phyloP scores from a whole-genome alignment of 2,797 vertebrate genomes.

The Astyanax mexicanus region DNA sequence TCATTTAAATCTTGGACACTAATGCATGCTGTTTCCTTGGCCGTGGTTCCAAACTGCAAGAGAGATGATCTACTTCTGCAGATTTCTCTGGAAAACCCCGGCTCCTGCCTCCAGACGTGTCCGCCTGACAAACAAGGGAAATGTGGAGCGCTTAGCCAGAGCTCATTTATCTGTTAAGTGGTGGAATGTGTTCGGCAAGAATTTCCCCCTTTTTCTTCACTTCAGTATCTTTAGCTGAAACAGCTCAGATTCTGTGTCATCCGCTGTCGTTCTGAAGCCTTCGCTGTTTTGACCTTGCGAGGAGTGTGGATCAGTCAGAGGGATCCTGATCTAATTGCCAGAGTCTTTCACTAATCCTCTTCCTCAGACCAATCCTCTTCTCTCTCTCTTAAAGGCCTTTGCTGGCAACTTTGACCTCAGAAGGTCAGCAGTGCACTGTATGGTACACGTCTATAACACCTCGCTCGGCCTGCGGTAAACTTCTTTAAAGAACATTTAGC shows the following conservation, averaged over 20 bases:
- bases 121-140: neutral
- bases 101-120: neutral
- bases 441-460: neutral
- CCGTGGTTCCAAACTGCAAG: neutral
- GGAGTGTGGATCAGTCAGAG: constrained; percentile 20
- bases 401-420: constrained; percentile 41
- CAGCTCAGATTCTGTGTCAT: neutral
- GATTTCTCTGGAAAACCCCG: constrained; percentile 3
- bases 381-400: constrained; percentile 45
- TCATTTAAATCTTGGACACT: constrained; percentile 1
- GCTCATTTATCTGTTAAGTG: neutral
- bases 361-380: constrained; percentile 47
- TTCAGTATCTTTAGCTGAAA: neutral
- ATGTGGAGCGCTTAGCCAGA: neutral
- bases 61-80: neutral
- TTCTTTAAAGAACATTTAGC: too few species aligned
- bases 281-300: constrained; percentile 42
- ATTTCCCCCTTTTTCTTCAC: neutral
- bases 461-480: neutral
- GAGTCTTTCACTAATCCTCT: constrained; percentile 52
- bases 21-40: constrained; percentile 1
- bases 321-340: constrained; percentile 39
- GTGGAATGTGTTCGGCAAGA: neutral
- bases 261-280: neutral
- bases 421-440: constrained; percentile 5